phyloP scores from a whole-genome alignment of 2,113 vertebrate genomes.

The Alces alces region DNA sequence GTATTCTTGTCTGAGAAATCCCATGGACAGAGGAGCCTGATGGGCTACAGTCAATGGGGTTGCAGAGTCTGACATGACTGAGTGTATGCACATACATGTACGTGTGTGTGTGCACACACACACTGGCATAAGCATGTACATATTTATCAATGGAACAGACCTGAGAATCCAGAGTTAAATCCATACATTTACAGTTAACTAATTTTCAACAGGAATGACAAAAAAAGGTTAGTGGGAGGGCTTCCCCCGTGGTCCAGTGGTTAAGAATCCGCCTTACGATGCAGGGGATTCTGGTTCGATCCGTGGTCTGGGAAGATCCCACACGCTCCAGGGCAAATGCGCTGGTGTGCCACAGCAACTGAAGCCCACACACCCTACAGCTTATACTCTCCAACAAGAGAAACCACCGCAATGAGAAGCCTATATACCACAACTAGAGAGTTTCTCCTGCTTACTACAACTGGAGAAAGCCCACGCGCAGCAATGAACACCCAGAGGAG shows the following conservation, averaged over 20 bases:
- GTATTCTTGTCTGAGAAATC: neutral
- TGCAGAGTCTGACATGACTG: neutral
- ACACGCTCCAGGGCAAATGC: fast-evolving
- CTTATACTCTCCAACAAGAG: neutral
- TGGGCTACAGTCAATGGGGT: neutral
- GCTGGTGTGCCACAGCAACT: neutral
- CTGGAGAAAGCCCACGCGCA: neutral
- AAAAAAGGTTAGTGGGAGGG: neutral
- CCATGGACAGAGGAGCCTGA: neutral
- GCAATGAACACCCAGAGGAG: neutral
- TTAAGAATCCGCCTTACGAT: neutral
- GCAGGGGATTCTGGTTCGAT: neutral
- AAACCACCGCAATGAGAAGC: neutral
- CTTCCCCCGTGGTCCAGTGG: neutral
- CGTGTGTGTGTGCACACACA: fast-evolving
- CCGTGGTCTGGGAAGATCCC: neutral
- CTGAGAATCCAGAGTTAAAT: neutral
- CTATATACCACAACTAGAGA: neutral
- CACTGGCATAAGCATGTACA: neutral
- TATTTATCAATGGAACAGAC: neutral
- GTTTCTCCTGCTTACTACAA: neutral
- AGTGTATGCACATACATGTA: neutral
- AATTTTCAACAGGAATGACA: neutral
- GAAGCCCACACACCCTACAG: neutral
- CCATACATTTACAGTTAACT: neutral